Conservation (phyloP, 2,113 vertebrate genomes). For the Labeo rohita region DNA sequence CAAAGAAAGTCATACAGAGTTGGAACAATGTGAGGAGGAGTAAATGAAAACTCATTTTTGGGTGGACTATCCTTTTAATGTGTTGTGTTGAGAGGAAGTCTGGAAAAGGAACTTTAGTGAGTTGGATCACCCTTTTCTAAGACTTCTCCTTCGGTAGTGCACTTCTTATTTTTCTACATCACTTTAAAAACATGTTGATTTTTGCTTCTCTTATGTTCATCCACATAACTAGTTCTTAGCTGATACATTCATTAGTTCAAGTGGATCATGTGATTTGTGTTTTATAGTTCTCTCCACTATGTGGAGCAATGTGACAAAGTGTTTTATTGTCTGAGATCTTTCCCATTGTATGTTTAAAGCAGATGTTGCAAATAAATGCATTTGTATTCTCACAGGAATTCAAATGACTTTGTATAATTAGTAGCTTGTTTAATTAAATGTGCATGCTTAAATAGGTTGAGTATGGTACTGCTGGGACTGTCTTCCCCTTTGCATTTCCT, state of each 20-base stretch:
- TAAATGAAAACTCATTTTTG: neutral
- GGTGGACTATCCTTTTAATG: neutral
- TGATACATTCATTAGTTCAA: neutral
- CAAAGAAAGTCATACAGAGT: neutral
- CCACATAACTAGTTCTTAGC: neutral
- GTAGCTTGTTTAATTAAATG: neutral
- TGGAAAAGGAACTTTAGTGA: neutral
- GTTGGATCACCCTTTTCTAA: neutral
- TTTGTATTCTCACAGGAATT: neutral
- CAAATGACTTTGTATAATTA: neutral
- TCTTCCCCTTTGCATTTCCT: constrained; percentile 10
- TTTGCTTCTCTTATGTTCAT: neutral
- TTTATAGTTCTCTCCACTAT: constrained; percentile 9
- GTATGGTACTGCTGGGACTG: neutral
- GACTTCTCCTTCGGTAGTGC: neutral
- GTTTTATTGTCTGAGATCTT: neutral
- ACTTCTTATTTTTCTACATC: neutral
- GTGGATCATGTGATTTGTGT: neutral
- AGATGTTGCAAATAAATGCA: constrained; percentile 1
- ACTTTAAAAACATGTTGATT: neutral
- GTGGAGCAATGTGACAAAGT: constrained; percentile 1
- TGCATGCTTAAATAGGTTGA: constrained; percentile 3
- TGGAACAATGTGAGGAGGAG: neutral
- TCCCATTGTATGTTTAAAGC: neutral
- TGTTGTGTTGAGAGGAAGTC: neutral